Conservation (phyloP, 2,888 invertebrate genomes). For the Hypselothyrea guttata region DNA sequence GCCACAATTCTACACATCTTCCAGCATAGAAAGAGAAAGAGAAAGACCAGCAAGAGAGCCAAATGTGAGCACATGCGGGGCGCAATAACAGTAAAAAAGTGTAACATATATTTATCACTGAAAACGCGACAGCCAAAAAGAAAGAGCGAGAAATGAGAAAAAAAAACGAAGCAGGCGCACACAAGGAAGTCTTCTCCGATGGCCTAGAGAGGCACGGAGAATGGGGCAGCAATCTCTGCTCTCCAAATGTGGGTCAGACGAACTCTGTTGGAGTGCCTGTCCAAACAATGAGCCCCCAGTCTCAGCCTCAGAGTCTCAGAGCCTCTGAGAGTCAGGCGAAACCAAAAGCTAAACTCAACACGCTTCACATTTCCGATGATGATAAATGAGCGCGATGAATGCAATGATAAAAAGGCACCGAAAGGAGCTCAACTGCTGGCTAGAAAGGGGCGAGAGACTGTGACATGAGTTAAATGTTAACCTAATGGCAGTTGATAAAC, state of each 20-base stretch:
- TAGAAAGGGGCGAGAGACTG: slow-evolving; percentile 5
- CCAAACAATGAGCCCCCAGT: slow-evolving; percentile 56
- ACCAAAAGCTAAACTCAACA: slow-evolving; percentile 59
- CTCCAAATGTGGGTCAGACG: slow-evolving; percentile 47
- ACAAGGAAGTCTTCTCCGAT: neutral
- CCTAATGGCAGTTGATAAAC: slow-evolving; percentile 41
- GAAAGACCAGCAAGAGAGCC: slow-evolving; percentile 22
- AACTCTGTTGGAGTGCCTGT: slow-evolving; percentile 52
- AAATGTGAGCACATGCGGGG: slow-evolving; percentile 73
- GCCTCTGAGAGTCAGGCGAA: slow-evolving; percentile 4
- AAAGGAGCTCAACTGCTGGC: slow-evolving; percentile 34
- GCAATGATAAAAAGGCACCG: slow-evolving; percentile 68
- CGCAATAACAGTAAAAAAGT: slow-evolving; percentile 75
- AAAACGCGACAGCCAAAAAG: slow-evolving; percentile 65
- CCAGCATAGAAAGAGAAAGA: slow-evolving; percentile 3
- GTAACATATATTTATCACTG: slow-evolving; percentile 76
- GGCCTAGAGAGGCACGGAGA: too few relatives aligned
- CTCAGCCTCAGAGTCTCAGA: slow-evolving; percentile 3
- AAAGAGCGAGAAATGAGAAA: slow-evolving; percentile 11
- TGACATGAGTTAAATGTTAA: slow-evolving; percentile 40
- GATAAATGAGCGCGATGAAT: slow-evolving; percentile 72
- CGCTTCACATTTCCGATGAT: slow-evolving; percentile 75
- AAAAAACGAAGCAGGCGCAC: slow-evolving; percentile 20
- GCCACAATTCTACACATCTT: slow-evolving; percentile 7
- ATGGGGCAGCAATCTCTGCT: slow-evolving; percentile 1